These are phyloP conservation scores for Agapornis canus DNA, from an alignment of 2,797 vertebrate species.

Conservation along the genomic window DNA sequence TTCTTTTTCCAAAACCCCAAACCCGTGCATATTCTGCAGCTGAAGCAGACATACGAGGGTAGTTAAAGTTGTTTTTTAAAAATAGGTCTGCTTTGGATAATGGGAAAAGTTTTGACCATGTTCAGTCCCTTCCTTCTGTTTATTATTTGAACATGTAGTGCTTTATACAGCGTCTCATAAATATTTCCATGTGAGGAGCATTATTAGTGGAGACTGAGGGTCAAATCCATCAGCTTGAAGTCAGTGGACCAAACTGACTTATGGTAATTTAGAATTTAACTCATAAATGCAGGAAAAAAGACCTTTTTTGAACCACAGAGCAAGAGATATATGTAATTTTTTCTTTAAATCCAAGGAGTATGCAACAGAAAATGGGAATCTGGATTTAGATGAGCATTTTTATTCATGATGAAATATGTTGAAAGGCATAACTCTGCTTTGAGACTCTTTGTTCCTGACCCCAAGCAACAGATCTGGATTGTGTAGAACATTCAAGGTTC, in stretches of 20 bases:
- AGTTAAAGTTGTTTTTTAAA: background rate
- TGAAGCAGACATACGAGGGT: background rate
- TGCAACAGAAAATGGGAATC: background rate
- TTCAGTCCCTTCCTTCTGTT: background rate
- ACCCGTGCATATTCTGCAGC: background rate
- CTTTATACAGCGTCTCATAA: background rate
- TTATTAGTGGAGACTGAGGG: background rate
- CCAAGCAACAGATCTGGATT: background rate
- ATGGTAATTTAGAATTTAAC: background rate
- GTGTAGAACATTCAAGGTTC: background rate
- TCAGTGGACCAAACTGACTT: fast-evolving
- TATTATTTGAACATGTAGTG: background rate
- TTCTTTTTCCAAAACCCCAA: background rate
- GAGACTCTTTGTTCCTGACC: background rate
- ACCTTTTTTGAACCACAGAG: background rate
- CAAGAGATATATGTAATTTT: fast-evolving
- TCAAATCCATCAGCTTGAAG: background rate
- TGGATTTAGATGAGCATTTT: background rate
- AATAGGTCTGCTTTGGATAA: background rate
- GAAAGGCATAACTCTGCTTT: background rate
- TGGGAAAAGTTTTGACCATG: background rate
- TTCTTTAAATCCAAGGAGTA: background rate
- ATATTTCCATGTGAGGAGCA: background rate
- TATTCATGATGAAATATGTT: background rate
- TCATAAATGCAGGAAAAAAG: background rate